A percentile compares a stretch with the other conserved stretches of the same genome.
phyloP scores from a whole-genome alignment of 2,113 vertebrate genomes.

The Eretmochelys imbricata region DNA sequence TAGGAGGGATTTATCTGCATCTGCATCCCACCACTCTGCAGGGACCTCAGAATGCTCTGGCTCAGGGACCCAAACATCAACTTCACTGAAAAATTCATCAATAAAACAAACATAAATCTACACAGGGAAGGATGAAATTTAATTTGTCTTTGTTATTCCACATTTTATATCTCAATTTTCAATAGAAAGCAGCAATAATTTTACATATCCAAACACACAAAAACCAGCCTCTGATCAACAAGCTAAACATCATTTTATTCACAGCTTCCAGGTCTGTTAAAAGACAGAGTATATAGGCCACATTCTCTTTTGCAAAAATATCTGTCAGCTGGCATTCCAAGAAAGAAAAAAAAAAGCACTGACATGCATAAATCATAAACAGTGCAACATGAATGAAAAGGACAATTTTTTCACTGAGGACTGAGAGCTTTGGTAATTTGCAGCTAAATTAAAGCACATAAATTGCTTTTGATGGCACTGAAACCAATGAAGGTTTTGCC shows the following conservation, averaged over 20 bases:
- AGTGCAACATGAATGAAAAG: neutral
- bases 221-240: neutral
- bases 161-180: neutral
- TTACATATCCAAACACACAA: neutral
- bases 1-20: slow-evolving; percentile 95
- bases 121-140: neutral
- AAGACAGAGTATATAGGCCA: neutral
- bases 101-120: neutral
- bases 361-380: neutral
- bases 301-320: neutral
- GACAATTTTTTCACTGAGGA: neutral
- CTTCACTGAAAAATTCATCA: slow-evolving; percentile 83
- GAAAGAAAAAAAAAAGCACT: neutral
- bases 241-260: neutral
- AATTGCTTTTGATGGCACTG: neutral
- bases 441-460: neutral
- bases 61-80: slow-evolving; percentile 97
- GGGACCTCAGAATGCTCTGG: slow-evolving; percentile 95
- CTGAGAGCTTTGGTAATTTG: neutral
- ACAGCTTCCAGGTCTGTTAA: neutral
- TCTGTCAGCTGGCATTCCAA: neutral
- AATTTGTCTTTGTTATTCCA: neutral
- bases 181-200: neutral
- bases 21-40: slow-evolving; percentile 94
- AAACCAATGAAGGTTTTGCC: neutral